Base-by-base conservation (phyloP, 2,797 vertebrate species). In the Aplochiton taeniatus region DNA sequence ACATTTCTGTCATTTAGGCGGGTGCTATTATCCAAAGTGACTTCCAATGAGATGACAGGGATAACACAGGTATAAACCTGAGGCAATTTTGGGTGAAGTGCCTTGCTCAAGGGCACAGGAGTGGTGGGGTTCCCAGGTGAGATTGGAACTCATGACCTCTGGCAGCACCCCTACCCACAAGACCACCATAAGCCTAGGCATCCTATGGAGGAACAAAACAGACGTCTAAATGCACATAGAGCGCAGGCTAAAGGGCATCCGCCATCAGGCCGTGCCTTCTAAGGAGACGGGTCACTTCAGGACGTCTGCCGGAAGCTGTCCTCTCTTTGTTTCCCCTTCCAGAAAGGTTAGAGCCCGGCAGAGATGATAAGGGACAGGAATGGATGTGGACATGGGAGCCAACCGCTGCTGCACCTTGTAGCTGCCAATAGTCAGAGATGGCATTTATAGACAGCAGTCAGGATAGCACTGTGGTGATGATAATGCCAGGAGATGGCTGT, bases 351-450 rank as follows among this genome's bases (percentile, higher is more conserved):
- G 49, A 61, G 49, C 66, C 49, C 52, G 74, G 66, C 76, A 76
- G 74, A 72, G 67, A 78, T 61, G 75, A 61, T 59, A 56, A 65
- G 59, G 55, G 72, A 73, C 61, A 48, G 62, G 70, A 56, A 11
- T 12, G 2, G 56, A 60, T 50, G 1, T 58, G 12, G 48, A 53
- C 42, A 18, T 17, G n/a, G 46, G 56, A 56, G 41, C 50, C 9
- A 13, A 18, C 50, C 17, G 31, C 45, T 44, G 19, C 50, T 16
- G 4, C 49, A 61, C 49, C 44, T 63, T 57, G 56, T 18, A 42
- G n/a, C 45, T 49, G 0, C 19, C 49, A 19, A 48, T 17, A 31
- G 48, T 4, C 10, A 47, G 58, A 45, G 53, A 61, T 46, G 53
- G 45, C 42, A n/a, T 45, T 17, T n/a, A 49, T 19, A 41, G 46